Evolutionary conservation across 2,888 invertebrate species (phyloP), one percentile per base, ranked within the genome.

Genomic region (Arenicola marina): DNA sequence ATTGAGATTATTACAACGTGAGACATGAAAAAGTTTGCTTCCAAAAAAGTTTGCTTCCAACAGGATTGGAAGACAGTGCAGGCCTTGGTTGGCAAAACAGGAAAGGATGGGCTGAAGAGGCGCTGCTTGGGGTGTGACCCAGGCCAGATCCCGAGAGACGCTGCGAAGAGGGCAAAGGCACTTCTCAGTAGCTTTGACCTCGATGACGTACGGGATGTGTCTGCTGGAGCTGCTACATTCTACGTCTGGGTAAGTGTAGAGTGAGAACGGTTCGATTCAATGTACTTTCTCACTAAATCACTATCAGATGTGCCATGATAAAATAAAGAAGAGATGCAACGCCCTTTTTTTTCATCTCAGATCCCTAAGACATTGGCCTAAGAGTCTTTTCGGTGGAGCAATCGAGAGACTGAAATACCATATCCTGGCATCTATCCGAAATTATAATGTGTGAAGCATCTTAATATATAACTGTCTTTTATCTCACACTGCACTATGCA

Each of bases 211-310:
- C 64, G 76, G 4, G 73, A 74, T 21, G 74, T 76, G 29, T 78
- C 79, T 54, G 75, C 76, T 26, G 81, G 80, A 21, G 79, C 80
- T 21, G 79, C 81, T 7, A 78, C 81, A 7, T 80, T 81, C 68
- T 79, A 73, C 63, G 67, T 74, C 4, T 80, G 81, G 81, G 81
- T 80, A 65, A 67, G 77, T 71, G 1, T 48, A 48, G 18, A n/a
- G 48, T 21, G 15, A 11, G 26, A 11, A 48, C 26, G 26, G 18
- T 11, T 11, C 24, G 18, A 24, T 24, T 38, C 38, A 38, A 18
- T 15, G 38, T 38, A 38, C 38, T 38, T 18, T 15, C 38, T 38
- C 38, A 38, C 38, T 38, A 11, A 38, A 11, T 38, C 38, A 38
- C 38, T 38, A n/a, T n/a, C n/a, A n/a, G n/a, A n/a, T n/a, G n/a